phyloP scores from a whole-genome alignment of 23 tunicate genomes.

The Ascidia mentula region DNA sequence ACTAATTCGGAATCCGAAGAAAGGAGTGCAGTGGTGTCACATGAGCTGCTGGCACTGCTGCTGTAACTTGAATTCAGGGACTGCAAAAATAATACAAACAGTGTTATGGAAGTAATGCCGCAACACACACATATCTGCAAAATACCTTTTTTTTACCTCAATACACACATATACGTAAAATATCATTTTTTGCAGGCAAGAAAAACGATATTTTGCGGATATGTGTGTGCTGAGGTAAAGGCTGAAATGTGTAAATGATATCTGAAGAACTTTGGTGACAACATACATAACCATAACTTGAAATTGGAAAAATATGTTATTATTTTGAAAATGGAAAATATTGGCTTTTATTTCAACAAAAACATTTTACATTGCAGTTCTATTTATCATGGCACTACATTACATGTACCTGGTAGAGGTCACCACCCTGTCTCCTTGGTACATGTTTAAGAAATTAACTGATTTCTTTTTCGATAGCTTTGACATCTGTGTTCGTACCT shows the following conservation, averaged over 20 bases:
- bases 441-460: too few relatives aligned
- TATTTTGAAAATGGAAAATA: not conserved
- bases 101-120: not conserved
- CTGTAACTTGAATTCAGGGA: not conserved
- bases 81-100: not conserved
- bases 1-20: not conserved
- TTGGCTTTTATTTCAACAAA: not conserved
- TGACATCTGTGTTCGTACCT: not conserved
- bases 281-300: not conserved
- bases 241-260: not conserved
- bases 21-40: constrained; percentile 3
- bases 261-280: not conserved
- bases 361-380: not conserved
- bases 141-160: too few relatives aligned
- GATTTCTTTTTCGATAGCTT: constrained; percentile 6
- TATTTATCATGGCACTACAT: not conserved
- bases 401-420: not conserved
- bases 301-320: not conserved
- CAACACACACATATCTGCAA: too few relatives aligned
- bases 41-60: not conserved
- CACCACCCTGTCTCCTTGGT: constrained; percentile 3
- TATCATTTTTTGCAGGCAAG: not conserved
- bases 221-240: not conserved
- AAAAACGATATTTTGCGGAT: not conserved
- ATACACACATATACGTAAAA: too few relatives aligned